phyloP scores from a whole-genome alignment of 1,140 invertebrate species.

The Copidosoma floridanum region DNA sequence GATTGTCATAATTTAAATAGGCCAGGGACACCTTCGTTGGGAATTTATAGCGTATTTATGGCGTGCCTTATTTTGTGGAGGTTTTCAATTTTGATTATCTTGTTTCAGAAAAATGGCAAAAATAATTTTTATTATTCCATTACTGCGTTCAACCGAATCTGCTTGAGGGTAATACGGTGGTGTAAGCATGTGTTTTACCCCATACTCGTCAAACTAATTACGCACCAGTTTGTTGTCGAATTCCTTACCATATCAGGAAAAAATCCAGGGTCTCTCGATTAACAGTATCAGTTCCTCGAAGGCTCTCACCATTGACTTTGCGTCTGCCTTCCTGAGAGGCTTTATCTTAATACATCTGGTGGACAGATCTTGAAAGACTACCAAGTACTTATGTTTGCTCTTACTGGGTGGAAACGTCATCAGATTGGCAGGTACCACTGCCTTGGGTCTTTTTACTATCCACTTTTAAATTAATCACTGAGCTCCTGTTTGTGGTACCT shows the following conservation, averaged over 20 bases:
- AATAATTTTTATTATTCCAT: background rate
- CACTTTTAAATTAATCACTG: constrained; percentile 33
- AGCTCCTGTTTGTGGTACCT: constrained; percentile 30
- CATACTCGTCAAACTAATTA: background rate
- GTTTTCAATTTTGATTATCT: background rate
- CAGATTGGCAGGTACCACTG: constrained; percentile 33
- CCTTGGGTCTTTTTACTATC: constrained; percentile 31
- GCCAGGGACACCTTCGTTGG: background rate
- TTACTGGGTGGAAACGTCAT: constrained; percentile 36
- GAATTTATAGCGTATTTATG: background rate
- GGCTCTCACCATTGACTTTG: background rate
- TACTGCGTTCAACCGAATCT: background rate
- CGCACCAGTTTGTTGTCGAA: background rate
- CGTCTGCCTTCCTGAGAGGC: constrained; percentile 15
- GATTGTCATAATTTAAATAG: background rate
- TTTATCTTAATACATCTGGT: constrained; percentile 34
- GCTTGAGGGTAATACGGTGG: background rate
- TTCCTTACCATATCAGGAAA: background rate
- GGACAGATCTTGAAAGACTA: too few species aligned
- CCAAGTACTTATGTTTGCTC: too few species aligned
- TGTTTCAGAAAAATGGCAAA: background rate
- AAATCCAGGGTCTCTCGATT: background rate
- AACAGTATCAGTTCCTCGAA: background rate
- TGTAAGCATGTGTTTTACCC: background rate
- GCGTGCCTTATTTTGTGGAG: background rate